Conservation (phyloP, 1,140 invertebrate genomes). For the Tetramorium simillimum region DNA sequence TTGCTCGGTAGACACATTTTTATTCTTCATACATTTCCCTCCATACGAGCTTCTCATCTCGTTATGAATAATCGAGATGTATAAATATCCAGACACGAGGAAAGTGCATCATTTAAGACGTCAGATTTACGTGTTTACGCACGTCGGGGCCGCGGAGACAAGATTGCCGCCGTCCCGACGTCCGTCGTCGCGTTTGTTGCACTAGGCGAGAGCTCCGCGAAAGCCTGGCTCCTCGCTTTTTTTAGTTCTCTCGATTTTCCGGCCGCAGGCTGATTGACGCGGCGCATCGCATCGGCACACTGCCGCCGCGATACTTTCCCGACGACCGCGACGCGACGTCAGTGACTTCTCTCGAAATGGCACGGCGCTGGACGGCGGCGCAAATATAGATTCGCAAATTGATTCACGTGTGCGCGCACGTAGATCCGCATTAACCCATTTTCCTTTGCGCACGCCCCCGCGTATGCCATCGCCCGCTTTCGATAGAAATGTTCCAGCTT, state of each 20-base stretch:
- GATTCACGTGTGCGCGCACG: conserved; percentile 16
- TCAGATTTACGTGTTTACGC: neutral
- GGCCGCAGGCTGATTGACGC: conserved; percentile 31
- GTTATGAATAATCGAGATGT: neutral
- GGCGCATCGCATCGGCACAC: neutral
- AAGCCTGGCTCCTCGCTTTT: neutral
- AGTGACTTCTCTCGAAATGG: conserved; percentile 24
- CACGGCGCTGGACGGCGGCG: neutral
- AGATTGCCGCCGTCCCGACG: neutral
- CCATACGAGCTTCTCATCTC: neutral
- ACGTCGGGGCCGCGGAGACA: neutral
- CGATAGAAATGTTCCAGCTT: neutral
- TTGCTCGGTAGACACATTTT: neutral
- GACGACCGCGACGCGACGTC: conserved; percentile 16
- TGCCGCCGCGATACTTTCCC: conserved; percentile 23
- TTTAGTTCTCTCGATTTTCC: conserved; percentile 33
- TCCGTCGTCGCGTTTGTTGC: conserved; percentile 11
- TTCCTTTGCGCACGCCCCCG: conserved; percentile 27
- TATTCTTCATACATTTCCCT: neutral
- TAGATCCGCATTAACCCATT: conserved; percentile 47
- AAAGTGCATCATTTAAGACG: neutral
- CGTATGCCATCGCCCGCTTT: neutral
- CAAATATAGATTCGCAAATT: conserved; percentile 58
- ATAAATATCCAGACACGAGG: neutral
- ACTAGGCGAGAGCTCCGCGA: neutral